These are phyloP conservation scores for Drosophila lacteicornis DNA, from an alignment of 1,140 invertebrate species.

Conservation along the genomic window DNA sequence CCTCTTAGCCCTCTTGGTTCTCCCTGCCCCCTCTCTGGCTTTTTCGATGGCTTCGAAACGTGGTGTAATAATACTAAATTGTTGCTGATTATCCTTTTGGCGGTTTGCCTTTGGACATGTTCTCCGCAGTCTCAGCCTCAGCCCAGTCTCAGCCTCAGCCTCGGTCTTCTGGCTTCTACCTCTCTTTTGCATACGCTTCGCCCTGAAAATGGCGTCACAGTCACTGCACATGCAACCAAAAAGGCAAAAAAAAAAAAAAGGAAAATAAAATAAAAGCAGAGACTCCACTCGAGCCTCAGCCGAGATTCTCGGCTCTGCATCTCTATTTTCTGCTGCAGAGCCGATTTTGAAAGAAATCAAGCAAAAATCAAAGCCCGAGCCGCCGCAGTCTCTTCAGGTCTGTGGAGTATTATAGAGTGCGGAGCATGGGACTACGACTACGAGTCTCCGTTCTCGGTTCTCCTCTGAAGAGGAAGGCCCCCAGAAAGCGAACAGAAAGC, in stretches of 20 bases:
- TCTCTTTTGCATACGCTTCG: constrained; percentile 75
- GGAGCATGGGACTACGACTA: constrained; percentile 33
- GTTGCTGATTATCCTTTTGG: constrained; percentile 85
- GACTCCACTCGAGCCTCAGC: constrained; percentile 35
- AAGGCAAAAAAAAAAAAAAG: constrained; percentile 22
- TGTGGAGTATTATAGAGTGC: constrained; percentile 43
- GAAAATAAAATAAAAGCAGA: constrained; percentile 23
- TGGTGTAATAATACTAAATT: constrained; percentile 85
- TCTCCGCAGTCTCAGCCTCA: constrained; percentile 18
- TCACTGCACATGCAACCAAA: constrained; percentile 62
- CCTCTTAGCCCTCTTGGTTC: neutral
- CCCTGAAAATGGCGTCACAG: constrained; percentile 80
- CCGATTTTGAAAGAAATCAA: constrained; percentile 84
- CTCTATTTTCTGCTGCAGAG: constrained; percentile 66
- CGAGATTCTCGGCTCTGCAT: constrained; percentile 52
- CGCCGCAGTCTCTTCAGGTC: constrained; percentile 54
- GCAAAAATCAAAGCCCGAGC: constrained; percentile 82
- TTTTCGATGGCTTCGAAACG: constrained; percentile 81
- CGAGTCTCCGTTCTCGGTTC: neutral
- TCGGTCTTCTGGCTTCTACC: constrained; percentile 41
- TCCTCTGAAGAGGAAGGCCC: constrained; percentile 43
- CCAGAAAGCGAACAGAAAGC: constrained; percentile 42
- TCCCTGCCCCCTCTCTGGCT: neutral
- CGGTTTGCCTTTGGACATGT: constrained; percentile 82
- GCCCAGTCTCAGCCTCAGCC: constrained; percentile 7